Evolutionary conservation across 2,113 vertebrate species (phyloP).

Genomic region (Pavo muticus): DNA sequence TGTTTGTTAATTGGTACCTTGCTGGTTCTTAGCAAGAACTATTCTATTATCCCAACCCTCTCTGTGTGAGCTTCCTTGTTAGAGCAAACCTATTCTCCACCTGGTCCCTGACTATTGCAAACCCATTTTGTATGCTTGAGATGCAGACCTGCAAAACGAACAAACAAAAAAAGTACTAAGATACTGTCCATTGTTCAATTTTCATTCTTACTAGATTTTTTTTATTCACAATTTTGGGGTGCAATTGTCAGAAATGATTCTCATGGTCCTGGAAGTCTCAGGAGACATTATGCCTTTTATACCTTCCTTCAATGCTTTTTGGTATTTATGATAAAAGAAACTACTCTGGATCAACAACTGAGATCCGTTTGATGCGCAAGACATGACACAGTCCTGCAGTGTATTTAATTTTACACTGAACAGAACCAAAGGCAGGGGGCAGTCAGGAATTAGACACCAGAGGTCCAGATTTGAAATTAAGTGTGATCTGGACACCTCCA

Average conservation of each 20-base stretch:
- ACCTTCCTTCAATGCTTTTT: background rate
- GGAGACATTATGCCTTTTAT: conserved; percentile 2
- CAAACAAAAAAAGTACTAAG: background rate
- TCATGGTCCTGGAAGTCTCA: background rate
- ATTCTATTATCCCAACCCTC: background rate
- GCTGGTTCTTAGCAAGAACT: background rate
- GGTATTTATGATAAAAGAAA: background rate
- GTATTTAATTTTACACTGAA: background rate
- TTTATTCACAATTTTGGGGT: background rate
- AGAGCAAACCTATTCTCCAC: background rate
- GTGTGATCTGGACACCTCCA: background rate
- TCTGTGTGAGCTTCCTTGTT: background rate
- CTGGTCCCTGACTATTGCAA: background rate
- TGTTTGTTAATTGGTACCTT: background rate
- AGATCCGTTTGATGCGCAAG: background rate
- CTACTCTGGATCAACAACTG: background rate
- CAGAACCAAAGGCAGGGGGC: background rate
- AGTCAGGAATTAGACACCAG: background rate
- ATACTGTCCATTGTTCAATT: background rate
- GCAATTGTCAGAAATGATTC: background rate
- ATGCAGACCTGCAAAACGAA: background rate
- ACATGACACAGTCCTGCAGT: background rate
- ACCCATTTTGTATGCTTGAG: background rate
- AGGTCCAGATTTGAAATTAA: conserved; percentile 10
- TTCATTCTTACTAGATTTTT: background rate